Evolutionary conservation across 2,113 vertebrate genomes (phyloP), one percentile per base, ranked within the genome.

Genomic region (Ictidomys tridecemlineatus): DNA sequence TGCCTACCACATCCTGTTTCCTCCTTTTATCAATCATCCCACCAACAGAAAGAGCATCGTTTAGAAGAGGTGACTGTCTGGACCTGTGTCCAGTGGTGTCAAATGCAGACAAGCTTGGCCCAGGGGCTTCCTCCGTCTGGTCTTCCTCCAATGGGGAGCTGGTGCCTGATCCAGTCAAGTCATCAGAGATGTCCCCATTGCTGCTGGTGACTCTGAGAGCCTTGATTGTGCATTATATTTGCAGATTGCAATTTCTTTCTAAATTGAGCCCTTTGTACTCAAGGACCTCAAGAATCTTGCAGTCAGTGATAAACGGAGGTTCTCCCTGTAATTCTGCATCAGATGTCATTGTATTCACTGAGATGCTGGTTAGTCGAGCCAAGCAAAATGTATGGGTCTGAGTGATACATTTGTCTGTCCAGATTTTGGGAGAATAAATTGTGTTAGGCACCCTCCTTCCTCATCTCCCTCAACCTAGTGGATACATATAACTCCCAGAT

Each of bases 181-280:
- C 98, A 98, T 98, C 98, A 98, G 97, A 97, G 92, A 98, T 97
- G 96, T 92, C 97, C 98, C 98, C 98, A 94, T 78, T 98, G 98
- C 98, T 98, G 53, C 98, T 98, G 97, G 95, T 98, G 98, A 98
- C 98, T 98, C 97, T 97, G 97, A 98, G 98, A 98, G 97, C 95
- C 98, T 98, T 98, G 98, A 98, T 98, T 98, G 98, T 98, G 98
- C 98, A 98, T 98, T 98, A 98, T 98, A 98, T 98, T 98, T 98
- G 98, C 97, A 98, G 98, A 98, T 98, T 98, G 96, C 91, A 98
- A 94, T 98, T 98, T 98, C 97, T 98, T 98, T 98, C 97, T 98
- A 98, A 99, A 98, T 98, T 95, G 96, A 86, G 72, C 82, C 96
- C 96, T 98, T 99, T 99, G 98, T 99, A 93, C 98, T 98, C 85